Conservation (phyloP, 2,113 vertebrate genomes). For the Phycodurus eques region DNA sequence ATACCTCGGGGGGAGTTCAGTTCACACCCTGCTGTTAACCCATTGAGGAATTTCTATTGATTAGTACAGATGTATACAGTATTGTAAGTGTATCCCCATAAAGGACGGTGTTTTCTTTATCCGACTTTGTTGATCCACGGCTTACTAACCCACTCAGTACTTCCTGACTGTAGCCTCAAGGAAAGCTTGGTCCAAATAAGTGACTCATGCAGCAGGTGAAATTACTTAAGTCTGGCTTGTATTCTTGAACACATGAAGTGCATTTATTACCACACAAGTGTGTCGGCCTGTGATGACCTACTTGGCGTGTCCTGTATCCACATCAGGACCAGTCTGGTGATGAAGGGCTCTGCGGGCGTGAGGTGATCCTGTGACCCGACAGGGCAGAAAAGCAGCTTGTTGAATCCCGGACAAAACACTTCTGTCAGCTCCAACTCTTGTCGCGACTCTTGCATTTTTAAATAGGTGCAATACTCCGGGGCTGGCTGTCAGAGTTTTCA, state of each 20-base stretch:
- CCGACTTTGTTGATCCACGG: too few species aligned
- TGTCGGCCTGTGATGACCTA: slow-evolving; percentile 41
- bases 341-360: slow-evolving; percentile 49
- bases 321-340: slow-evolving; percentile 41
- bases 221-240: background rate
- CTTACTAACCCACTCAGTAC: too few species aligned
- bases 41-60: background rate
- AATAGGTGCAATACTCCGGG: slow-evolving; percentile 53
- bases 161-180: too few species aligned
- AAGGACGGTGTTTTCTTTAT: too few species aligned
- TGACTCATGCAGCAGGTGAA: background rate
- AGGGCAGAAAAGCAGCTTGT: slow-evolving; percentile 39
- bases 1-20: too few species aligned
- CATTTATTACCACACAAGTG: background rate
- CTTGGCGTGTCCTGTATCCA: slow-evolving; percentile 55
- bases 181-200: background rate
- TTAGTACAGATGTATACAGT: background rate
- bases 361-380: slow-evolving; percentile 55
- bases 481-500: slow-evolving; percentile 64
- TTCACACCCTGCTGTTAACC: too few species aligned
- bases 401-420: slow-evolving; percentile 41
- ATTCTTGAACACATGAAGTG: background rate
- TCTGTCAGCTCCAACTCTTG: slow-evolving; percentile 49
- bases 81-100: background rate
- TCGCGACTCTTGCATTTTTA: slow-evolving; percentile 53